Percentiles rank a stretch among this genome's conserved stretches.
These are phyloP conservation scores for Pachliopta kotzebuea DNA, from an alignment of 2,888 invertebrate species.

Conservation along the genomic window DNA sequence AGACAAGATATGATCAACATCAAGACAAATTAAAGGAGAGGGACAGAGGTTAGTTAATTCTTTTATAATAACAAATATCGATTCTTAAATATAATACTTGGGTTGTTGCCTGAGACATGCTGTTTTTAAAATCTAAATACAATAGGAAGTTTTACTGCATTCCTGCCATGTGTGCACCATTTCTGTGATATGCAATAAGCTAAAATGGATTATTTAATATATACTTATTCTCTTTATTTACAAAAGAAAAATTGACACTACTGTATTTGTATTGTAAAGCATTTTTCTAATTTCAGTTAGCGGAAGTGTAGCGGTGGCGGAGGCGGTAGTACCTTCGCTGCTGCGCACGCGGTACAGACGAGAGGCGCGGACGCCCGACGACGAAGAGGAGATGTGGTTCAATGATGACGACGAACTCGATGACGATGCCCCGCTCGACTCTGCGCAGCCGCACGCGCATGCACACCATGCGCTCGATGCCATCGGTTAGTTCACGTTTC, in stretches of 20 bases:
- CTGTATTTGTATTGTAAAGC: too few relatives aligned
- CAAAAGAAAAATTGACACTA: too few relatives aligned
- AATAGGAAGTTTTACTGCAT: too few relatives aligned
- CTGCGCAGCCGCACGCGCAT: slow-evolving; percentile 52
- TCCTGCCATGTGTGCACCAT: too few relatives aligned
- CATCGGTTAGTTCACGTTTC: slow-evolving; percentile 50
- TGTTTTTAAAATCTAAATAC: too few relatives aligned
- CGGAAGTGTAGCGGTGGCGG: slow-evolving; percentile 68
- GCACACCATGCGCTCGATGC: slow-evolving; percentile 71
- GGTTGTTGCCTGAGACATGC: too few relatives aligned
- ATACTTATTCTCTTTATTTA: too few relatives aligned
- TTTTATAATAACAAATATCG: background rate
- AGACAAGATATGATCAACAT: slow-evolving; percentile 93
- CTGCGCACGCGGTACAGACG: slow-evolving; percentile 91
- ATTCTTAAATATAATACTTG: too few relatives aligned
- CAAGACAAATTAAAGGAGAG: slow-evolving; percentile 94
- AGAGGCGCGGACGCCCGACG: slow-evolving; percentile 96
- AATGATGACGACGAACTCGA: slow-evolving; percentile 97
- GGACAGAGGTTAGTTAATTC: slow-evolving; percentile 81
- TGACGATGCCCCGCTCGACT: slow-evolving; percentile 83
- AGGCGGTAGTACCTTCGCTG: slow-evolving; percentile 88
- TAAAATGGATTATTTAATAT: too few relatives aligned
- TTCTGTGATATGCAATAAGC: too few relatives aligned
- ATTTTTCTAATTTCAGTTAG: slow-evolving; percentile 48
- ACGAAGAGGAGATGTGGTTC: slow-evolving; percentile 99